Conservation (phyloP, 2,888 invertebrate genomes). For the Pycnomerus fuliginosus region DNA sequence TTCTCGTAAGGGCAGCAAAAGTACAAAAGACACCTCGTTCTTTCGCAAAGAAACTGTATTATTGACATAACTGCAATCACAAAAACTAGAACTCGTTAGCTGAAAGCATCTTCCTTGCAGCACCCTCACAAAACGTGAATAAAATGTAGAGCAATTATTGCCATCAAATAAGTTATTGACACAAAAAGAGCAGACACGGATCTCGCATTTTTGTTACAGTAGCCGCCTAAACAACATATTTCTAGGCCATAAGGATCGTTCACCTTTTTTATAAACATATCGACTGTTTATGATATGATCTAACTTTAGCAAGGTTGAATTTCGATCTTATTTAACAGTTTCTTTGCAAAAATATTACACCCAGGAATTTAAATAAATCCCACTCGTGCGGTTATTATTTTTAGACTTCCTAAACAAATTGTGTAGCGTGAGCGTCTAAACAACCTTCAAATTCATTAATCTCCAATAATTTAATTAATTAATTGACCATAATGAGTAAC, state of each 20-base stretch:
- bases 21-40: constrained; percentile 9
- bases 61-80: constrained; percentile 11
- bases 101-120: constrained; percentile 1
- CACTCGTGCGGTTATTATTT: too few species aligned
- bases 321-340: constrained; percentile 9
- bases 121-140: neutral
- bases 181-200: constrained; percentile 8
- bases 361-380: too few species aligned
- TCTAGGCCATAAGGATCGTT: constrained; percentile 11
- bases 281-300: constrained; percentile 13
- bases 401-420: too few species aligned
- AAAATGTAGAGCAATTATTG: constrained; percentile 1
- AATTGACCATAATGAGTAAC: too few species aligned
- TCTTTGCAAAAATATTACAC: too few species aligned
- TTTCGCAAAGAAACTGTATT: constrained; percentile 3
- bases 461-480: too few species aligned
- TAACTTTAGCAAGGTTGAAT: constrained; percentile 14
- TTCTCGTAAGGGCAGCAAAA: constrained; percentile 6
- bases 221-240: constrained; percentile 10
- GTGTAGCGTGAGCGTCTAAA: too few species aligned
- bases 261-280: constrained; percentile 10
- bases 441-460: too few species aligned
- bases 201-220: constrained; percentile 8
- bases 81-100: too few species aligned
- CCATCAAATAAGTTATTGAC: constrained; percentile 5